Evolutionary conservation across 1,140 invertebrate genomes (phyloP).

Genomic region (Campoletis sonorensis): DNA sequence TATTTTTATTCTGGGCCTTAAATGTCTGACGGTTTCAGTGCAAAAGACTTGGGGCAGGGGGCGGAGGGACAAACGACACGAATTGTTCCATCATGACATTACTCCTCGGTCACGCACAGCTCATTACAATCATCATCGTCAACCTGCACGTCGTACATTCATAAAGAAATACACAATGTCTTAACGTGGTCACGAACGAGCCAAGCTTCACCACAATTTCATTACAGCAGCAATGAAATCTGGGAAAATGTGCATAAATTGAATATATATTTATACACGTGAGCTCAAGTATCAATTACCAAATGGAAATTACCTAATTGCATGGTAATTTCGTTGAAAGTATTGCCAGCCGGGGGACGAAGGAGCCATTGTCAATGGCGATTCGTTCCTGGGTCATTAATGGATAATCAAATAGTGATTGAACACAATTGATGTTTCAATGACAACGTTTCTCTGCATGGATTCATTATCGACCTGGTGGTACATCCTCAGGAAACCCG

Average conservation of each 20-base stretch:
- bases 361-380: background rate
- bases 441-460: background rate
- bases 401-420: background rate
- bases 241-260: slow-evolving; percentile 1
- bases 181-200: background rate
- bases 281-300: background rate
- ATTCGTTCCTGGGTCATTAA: background rate
- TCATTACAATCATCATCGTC: slow-evolving; percentile 46
- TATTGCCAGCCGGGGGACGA: background rate
- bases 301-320: background rate
- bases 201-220: slow-evolving; percentile 11
- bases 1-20: background rate
- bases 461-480: too few species aligned
- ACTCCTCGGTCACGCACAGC: slow-evolving; percentile 52
- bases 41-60: background rate
- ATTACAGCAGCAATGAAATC: slow-evolving; percentile 22
- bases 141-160: slow-evolving; percentile 17
- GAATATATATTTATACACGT: background rate
- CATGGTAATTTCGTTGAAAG: background rate
- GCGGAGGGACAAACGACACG: background rate
- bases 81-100: slow-evolving; percentile 52
- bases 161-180: background rate
- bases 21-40: background rate
- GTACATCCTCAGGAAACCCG: too few species aligned
- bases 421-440: slow-evolving; percentile 3